Evolutionary conservation across 1,140 invertebrate genomes (phyloP), one percentile per base, ranked within the genome.

Genomic region (Maniola jurtina): DNA sequence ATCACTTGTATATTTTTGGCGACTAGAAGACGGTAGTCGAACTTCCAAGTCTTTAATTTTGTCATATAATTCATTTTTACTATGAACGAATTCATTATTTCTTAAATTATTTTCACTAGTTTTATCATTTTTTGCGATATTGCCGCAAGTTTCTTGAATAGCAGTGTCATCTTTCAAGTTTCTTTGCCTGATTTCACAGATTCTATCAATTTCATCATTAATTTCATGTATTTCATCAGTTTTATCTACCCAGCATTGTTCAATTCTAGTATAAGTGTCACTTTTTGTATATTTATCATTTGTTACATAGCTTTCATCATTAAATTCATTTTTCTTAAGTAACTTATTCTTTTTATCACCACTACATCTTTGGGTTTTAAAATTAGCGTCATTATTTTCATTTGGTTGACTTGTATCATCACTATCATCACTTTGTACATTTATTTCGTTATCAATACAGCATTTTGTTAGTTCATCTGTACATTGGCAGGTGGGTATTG

Each of bases 401-500:
- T 45, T 62, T 50, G 13, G 7, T 38, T 38, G 7, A 38, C 38
- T 38, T 38, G 6, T 11, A 8, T 13, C 42, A 45, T 45, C 42
- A 6, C 11, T 13, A 8, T 59, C 38, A 34, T n/a, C 50, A 15
- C 55, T 8, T 13, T 6, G 2, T 9, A 11, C 11, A 10, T 60
- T 54, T 11, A 45, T 11, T 40, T 50, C 16, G n/a, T 5, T 38
- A 57, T 68, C 60, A 40, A 38, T 9, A 33, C 52, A 63, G 10
- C 33, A 15, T 16, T 63, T 61, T 0, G 25, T 15, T 60, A 8
- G 55, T 38, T 72, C 58, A 6, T 70, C 54, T 33, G 33, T 61
- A 45, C 75, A 73, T 45, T 56, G 58, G 56, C 76, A 76, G 11
- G 54, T 62, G 11, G 60, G 48, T 62, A 61, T 56, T 10, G 71